Base-by-base conservation (phyloP, 1,140 invertebrate genomes). In the Drosophila takahashii region DNA sequence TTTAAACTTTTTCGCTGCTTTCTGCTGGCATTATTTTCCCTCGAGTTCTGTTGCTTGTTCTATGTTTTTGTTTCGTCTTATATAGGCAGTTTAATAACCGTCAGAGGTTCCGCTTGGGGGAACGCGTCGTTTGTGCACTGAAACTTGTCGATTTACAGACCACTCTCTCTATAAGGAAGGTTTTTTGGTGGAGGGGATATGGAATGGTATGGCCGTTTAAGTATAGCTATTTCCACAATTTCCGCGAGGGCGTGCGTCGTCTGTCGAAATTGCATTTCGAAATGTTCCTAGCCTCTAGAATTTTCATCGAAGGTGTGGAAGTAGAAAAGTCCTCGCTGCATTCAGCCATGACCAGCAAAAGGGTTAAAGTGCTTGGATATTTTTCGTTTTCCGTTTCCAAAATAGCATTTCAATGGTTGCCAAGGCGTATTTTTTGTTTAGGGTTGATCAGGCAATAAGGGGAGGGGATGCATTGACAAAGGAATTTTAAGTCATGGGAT, bases 11-110 rank as follows among this genome's bases (percentile, higher is more conserved):
- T 66, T 67, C 59, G 37, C 59, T 73, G 50, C 61, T 81, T 66
- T 72, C 66, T 81, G 59, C 45, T 77, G 73, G 60, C 37, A 66
- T 45, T 64, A 22, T 64, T 37, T 52, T 34, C 10, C 41, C 48
- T 39, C 44, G 18, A 34, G 26, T 56, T 66, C 61, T 48, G 48
- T 53, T 41, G 42, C 18, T 45, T 34, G 6, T 58, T 27, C 27
- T 56, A 9, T 62, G 51, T 47, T 77, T 51, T 62, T 41, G 36
- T 64, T 62, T 36, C 41, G 36, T 59, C 62, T 69, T 69, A 74
- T 69, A 52, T 51, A 64, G 34, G 71, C 73, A 80, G 77, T 85
- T 85, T 86, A 81, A 81, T 85, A 85, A 85, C 81, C 77, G 81
- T 85, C 81, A 78, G 66, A 77, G 73, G 81, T 86, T 85, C 61